phyloP scores from a whole-genome alignment of 2,888 invertebrate species.

The Lithophane semibrunnea region DNA sequence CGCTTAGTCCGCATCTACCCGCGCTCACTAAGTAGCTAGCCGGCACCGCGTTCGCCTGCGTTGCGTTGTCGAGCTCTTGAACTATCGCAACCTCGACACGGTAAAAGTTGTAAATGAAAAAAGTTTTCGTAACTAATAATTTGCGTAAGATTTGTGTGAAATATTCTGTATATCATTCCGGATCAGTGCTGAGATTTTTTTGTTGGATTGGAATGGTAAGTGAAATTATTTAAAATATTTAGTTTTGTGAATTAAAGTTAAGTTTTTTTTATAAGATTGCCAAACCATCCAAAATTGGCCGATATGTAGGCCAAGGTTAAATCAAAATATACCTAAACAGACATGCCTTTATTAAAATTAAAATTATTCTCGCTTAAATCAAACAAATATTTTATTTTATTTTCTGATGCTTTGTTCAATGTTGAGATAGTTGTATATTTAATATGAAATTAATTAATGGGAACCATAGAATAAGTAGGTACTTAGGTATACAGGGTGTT shows the following conservation, averaged over 20 bases:
- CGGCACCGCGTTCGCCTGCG: conserved; percentile 53
- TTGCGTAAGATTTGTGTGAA: conserved; percentile 38
- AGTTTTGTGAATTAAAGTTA: neutral
- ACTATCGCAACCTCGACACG: conserved; percentile 44
- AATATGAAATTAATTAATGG: neutral
- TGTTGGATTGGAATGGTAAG: conserved; percentile 38
- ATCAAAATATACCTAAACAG: neutral
- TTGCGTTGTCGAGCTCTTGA: conserved; percentile 36
- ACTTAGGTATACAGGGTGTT: too few relatives aligned
- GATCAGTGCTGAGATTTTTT: conserved; percentile 35
- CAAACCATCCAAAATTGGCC: neutral
- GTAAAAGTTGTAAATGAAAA: conserved; percentile 52
- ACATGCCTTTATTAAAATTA: neutral
- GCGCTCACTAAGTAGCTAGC: conserved; percentile 60
- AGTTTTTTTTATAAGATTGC: neutral
- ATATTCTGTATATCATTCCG: conserved; percentile 22
- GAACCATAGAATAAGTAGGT: neutral
- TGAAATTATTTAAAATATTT: conserved; percentile 8
- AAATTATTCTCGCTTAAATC: neutral
- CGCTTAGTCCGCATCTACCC: conserved; percentile 45
- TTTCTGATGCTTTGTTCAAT: neutral
- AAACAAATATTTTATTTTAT: neutral
- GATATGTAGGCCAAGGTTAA: neutral
- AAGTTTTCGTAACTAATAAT: conserved; percentile 33
- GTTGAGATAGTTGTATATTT: neutral